Evolutionary conservation across 2,888 invertebrate species (phyloP).

Genomic region (Pomacea canaliculata): DNA sequence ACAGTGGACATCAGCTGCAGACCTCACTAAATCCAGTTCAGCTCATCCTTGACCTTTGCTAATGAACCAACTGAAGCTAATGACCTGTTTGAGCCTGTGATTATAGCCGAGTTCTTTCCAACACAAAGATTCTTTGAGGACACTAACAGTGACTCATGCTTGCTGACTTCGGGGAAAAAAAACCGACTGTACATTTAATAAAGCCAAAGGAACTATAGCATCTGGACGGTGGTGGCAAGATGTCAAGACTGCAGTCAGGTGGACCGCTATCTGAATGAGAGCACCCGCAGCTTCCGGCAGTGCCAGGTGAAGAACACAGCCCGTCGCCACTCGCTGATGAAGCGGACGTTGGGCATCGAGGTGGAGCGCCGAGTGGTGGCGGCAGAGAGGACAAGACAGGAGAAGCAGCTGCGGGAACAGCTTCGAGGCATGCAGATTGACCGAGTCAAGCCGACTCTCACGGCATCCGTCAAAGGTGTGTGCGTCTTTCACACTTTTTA

Average conservation of each 20-base stretch:
- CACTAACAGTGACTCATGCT: too few relatives aligned
- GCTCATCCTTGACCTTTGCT: too few relatives aligned
- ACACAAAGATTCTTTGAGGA: too few relatives aligned
- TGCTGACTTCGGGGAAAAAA: too few relatives aligned
- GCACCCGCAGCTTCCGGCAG: slow-evolving; percentile 51
- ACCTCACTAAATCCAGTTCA: too few relatives aligned
- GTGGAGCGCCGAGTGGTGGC: slow-evolving; percentile 48
- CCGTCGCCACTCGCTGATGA: slow-evolving; percentile 53
- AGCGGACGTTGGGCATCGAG: slow-evolving; percentile 54
- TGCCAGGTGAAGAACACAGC: slow-evolving; percentile 56
- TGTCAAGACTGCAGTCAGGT: slow-evolving; percentile 39
- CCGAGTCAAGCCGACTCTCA: slow-evolving; percentile 44
- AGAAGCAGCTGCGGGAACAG: slow-evolving; percentile 50
- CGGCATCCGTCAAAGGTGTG: slow-evolving; percentile 46
- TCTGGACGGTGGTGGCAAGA: slow-evolving; percentile 7
- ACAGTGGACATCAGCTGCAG: too few relatives aligned
- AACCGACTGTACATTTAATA: too few relatives aligned
- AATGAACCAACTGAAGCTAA: too few relatives aligned
- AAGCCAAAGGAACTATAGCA: too few relatives aligned
- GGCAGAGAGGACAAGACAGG: slow-evolving; percentile 47
- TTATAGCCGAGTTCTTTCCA: too few relatives aligned
- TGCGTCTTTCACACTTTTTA: not conserved
- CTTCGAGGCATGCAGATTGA: slow-evolving; percentile 53
- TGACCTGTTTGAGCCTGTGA: too few relatives aligned
- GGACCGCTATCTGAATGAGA: slow-evolving; percentile 54